Base-by-base conservation (phyloP, 2,888 invertebrate species). In the Drosophila vallismaia region DNA sequence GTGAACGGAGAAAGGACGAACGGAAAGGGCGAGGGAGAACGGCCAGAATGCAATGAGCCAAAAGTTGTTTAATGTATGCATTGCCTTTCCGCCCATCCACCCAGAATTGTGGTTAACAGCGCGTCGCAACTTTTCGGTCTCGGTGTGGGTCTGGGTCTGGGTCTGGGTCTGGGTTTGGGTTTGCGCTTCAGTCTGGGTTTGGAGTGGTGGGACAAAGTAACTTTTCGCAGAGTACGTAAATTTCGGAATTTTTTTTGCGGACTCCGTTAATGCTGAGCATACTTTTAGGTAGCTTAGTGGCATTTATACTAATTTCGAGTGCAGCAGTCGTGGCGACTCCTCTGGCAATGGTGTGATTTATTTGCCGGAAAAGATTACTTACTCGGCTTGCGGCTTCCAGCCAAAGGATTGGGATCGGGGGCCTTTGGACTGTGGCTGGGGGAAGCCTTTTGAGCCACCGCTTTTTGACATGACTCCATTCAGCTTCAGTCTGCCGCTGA, bases 311-410 rank as follows among this genome's bases (percentile, higher is more conserved):
- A 89, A 89, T 89, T 89, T 89, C 73, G 51, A 56, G 51, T 72
- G 64, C 68, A 53, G 38, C 26, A 28, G 12, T 28, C 33, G 19
- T 6, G 44, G 40, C 46, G 24, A 45, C 50, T 44, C 14, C 49
- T 31, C 68, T 14, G 68, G 53, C 89, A 87, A 89, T 88, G 84
- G 88, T 89, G 88, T 90, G 90, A 90, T 90, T 90, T 90, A 90
- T 90, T 90, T 89, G 89, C 84, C 89, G 90, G 88, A 90, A 90
- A 89, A 88, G 88, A 90, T 90, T 90, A 90, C 80, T 81, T 85
- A 77, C 88, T 77, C 74, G 76, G 63, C 80, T 72, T 70, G 77
- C 49, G 86, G 78, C 59, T 69, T 50, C 26, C 75, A 77, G 51
- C 10, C 40, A 29, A 4, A 40, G 57, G 28, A 28, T 28, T 28